Percentiles rank a stretch among this genome's conserved stretches.
phyloP scores from a whole-genome alignment of 1,140 invertebrate species.

The Zaprionus lachaisei region DNA sequence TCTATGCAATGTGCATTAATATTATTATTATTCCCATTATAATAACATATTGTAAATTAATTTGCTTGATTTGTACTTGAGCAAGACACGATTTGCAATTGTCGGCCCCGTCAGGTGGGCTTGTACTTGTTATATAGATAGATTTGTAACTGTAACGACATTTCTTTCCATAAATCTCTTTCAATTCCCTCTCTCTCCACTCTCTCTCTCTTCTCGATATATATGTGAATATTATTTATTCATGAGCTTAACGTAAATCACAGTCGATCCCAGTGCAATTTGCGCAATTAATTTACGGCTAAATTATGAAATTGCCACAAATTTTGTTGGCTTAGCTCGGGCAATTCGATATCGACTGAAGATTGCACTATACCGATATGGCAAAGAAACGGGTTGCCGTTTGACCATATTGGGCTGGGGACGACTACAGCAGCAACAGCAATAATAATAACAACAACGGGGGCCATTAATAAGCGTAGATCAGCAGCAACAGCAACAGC shows the following conservation, averaged over 20 bases:
- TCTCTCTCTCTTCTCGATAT: not conserved
- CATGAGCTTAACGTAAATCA: conserved; percentile 65
- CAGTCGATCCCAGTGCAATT: conserved; percentile 46
- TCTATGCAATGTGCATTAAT: conserved; percentile 22
- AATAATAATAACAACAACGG: conserved; percentile 26
- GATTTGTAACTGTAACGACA: conserved; percentile 39
- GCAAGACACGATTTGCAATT: conserved; percentile 54
- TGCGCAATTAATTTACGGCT: conserved; percentile 73
- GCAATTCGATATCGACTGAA: conserved; percentile 51
- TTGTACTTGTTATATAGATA: conserved; percentile 18
- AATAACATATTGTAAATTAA: conserved; percentile 61
- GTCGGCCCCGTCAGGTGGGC: conserved; percentile 21
- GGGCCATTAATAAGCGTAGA: conserved; percentile 50
- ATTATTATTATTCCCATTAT: conserved; percentile 36
- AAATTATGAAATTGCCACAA: conserved; percentile 63
- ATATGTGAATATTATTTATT: conserved; percentile 27
- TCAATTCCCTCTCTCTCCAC: too few species aligned
- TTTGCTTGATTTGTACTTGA: conserved; percentile 66
- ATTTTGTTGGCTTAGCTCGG: conserved; percentile 41
- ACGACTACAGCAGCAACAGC: conserved; percentile 34
- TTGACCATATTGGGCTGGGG: conserved; percentile 37
- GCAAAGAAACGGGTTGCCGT: conserved; percentile 39
- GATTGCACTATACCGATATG: conserved; percentile 48
- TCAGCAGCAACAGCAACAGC: conserved; percentile 33
- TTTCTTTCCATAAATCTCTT: conserved; percentile 25